Base-by-base conservation (phyloP, 2,797 vertebrate species). In the Sciurus carolinensis region DNA sequence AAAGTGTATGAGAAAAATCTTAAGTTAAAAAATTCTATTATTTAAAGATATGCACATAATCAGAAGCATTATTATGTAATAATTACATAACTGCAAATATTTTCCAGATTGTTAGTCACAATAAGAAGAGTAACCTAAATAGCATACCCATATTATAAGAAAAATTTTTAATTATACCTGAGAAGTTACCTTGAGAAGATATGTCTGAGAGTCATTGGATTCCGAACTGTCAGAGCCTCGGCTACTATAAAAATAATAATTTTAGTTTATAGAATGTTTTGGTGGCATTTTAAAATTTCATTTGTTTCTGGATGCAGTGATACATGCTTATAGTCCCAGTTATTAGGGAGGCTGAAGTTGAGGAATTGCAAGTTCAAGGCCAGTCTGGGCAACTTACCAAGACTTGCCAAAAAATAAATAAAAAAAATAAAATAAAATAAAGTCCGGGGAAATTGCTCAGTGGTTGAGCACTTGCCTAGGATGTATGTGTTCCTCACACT, bases 191-290 rank as follows among this genome's bases (percentile, higher is more conserved):
- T 98, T 96, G 94, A 98, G 97, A 81, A 97, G 94, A 1, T 97
- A 94, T 79, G 89, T 83, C 57, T 95, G 93, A 91, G 97, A 91
- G 47, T 97, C 98, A 96, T 95, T 98, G 39, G 98, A 98, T 47
- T 98, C 98, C 22, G 98, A 98, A 94, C 98, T 98, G 97, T 98
- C 98, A 73, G 98, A 99, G 82, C 94, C 98, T 77, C 69, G 97
- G 85, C 98, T 98, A 88, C 98, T 98, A 94, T 52, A 98, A 98
- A 96, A 66, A 82, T 36, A 75, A 77, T n/a, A 90, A 77, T 42
- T 79, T 97, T 54, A 92, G 72, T 94, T 39, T 77, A 76, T 13
- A 95, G 66, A 95, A 75, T 79, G 12, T 86, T 92, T 92, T 69
- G 54, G 64, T 95, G 52, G 52, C 54, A 88, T 64, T 96, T 97